Evolutionary conservation across 2,888 invertebrate species (phyloP).

Genomic region (Perithous albicinctus): DNA sequence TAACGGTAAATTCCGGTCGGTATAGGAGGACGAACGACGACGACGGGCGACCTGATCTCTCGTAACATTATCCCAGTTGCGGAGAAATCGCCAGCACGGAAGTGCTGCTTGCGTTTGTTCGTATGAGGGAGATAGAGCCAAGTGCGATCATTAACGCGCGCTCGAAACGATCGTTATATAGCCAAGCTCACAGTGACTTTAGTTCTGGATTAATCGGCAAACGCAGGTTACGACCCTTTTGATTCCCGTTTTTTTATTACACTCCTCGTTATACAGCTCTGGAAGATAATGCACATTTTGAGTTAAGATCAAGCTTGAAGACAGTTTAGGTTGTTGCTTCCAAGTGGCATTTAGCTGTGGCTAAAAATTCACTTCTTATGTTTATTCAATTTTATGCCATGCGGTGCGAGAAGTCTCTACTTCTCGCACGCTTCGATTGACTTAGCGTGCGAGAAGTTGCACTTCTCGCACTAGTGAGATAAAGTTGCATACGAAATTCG

Average conservation of each 20-base stretch:
- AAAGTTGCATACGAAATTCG: too few relatives aligned
- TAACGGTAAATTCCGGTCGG: constrained; percentile 79
- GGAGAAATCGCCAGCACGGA: constrained; percentile 77
- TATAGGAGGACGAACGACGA: constrained; percentile 35
- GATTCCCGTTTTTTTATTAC: background rate
- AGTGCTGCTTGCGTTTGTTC: constrained; percentile 60
- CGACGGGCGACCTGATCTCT: constrained; percentile 76
- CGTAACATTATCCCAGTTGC: constrained; percentile 80
- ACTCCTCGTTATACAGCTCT: background rate
- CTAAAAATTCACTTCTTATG: too few relatives aligned
- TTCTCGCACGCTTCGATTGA: too few relatives aligned
- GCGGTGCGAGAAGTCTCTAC: too few relatives aligned
- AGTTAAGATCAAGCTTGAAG: too few relatives aligned
- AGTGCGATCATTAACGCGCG: constrained; percentile 8
- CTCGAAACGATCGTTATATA: background rate
- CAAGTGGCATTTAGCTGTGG: background rate
- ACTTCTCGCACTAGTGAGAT: too few relatives aligned
- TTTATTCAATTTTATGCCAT: too few relatives aligned
- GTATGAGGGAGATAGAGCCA: constrained; percentile 8
- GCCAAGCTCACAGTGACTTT: too few relatives aligned
- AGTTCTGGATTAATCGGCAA: constrained; percentile 20
- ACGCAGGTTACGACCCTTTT: background rate
- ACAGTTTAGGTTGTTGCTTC: background rate
- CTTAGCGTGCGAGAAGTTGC: too few relatives aligned
- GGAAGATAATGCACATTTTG: background rate